phyloP scores from a whole-genome alignment of 2,113 vertebrate genomes.

The Lepus americanus region DNA sequence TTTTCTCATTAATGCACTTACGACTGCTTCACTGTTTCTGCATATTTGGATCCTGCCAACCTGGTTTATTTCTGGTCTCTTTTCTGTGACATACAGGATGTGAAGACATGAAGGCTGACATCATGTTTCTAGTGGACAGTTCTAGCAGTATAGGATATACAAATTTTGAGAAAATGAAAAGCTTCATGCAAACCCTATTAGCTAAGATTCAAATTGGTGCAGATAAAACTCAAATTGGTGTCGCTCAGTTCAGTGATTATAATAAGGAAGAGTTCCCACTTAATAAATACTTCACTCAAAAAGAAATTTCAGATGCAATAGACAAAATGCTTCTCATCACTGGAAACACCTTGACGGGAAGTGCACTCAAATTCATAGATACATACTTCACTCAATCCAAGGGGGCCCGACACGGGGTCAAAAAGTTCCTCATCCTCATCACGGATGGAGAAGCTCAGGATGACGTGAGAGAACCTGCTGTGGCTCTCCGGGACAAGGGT shows the following conservation, averaged over 20 bases:
- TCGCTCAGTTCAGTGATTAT: slow-evolving; percentile 78
- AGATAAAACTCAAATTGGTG: slow-evolving; percentile 69
- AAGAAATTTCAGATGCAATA: slow-evolving; percentile 73
- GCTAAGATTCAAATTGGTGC: slow-evolving; percentile 73
- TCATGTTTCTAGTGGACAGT: slow-evolving; percentile 85
- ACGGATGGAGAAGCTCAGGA: slow-evolving; percentile 82
- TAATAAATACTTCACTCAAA: slow-evolving; percentile 52
- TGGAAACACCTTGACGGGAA: slow-evolving; percentile 66
- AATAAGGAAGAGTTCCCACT: slow-evolving; percentile 77
- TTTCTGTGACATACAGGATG: slow-evolving; percentile 74
- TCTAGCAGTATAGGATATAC: slow-evolving; percentile 74
- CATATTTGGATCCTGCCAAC: background rate
- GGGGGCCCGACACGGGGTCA: slow-evolving; percentile 68
- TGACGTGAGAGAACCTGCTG: slow-evolving; percentile 63
- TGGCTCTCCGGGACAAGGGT: slow-evolving; percentile 58
- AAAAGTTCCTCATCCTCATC: slow-evolving; percentile 83
- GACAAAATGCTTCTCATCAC: slow-evolving; percentile 70
- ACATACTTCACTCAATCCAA: slow-evolving; percentile 69
- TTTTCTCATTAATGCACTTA: slow-evolving; percentile 41
- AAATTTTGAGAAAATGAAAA: slow-evolving; percentile 80
- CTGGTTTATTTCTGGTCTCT: background rate
- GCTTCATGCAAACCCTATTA: slow-evolving; percentile 80
- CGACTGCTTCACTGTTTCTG: background rate
- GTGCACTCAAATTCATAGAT: slow-evolving; percentile 50
- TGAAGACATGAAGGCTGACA: slow-evolving; percentile 80